phyloP scores from a whole-genome alignment of 2,888 invertebrate genomes.

The Tethea ocularis region DNA sequence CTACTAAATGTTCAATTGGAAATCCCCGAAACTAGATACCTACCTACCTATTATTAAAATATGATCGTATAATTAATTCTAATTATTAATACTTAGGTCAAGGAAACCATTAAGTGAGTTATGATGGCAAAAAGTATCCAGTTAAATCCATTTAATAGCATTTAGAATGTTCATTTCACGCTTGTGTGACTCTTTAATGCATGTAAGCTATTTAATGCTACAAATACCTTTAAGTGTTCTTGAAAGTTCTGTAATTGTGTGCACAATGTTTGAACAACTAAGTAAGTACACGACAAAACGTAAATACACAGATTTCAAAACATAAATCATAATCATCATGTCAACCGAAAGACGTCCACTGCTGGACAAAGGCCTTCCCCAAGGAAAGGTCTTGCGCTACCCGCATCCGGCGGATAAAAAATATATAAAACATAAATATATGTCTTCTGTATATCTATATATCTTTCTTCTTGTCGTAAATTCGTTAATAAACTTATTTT shows the following conservation, averaged over 20 bases:
- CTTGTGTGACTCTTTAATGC: slow-evolving; percentile 58
- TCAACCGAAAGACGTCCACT: too few species aligned
- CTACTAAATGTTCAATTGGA: neutral
- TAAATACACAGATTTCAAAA: too few species aligned
- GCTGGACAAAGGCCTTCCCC: too few species aligned
- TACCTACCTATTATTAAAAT: neutral
- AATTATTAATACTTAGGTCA: slow-evolving; percentile 32
- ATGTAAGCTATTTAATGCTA: slow-evolving; percentile 58
- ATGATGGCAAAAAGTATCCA: slow-evolving; percentile 29
- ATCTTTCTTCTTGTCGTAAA: too few species aligned
- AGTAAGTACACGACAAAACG: neutral
- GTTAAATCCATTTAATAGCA: slow-evolving; percentile 34
- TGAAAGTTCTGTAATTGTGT: slow-evolving; percentile 38
- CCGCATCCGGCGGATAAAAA: too few species aligned
- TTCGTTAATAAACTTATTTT: too few species aligned
- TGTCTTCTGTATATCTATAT: too few species aligned
- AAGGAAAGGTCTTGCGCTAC: too few species aligned
- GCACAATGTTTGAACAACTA: slow-evolving; percentile 17
- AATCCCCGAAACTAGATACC: neutral
- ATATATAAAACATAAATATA: too few species aligned
- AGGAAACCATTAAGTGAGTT: slow-evolving; percentile 46
- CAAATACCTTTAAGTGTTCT: slow-evolving; percentile 52
- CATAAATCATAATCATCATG: too few species aligned
- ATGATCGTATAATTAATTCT: neutral
- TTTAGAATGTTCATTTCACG: slow-evolving; percentile 66